Percentiles rank a stretch among this genome's conserved stretches.
phyloP scores from a whole-genome alignment of 2,888 invertebrate species.

The Thumatha senex region DNA sequence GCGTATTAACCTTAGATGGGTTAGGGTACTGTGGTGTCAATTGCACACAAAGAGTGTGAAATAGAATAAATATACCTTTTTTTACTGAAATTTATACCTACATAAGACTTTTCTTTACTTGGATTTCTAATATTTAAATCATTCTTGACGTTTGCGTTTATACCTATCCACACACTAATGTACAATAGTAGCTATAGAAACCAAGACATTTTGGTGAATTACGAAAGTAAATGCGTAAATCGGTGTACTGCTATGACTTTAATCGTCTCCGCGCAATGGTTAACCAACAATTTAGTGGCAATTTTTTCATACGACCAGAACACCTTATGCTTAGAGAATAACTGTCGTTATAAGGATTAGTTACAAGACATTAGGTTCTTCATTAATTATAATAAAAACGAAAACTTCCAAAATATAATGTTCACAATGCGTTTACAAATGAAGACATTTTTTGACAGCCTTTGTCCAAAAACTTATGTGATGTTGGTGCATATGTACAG shows the following conservation, averaged over 20 bases:
- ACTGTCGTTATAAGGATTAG: background rate
- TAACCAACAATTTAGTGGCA: constrained; percentile 17
- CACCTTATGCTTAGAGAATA: background rate
- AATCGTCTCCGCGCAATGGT: constrained; percentile 25
- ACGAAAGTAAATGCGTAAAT: background rate
- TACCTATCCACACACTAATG: too few relatives aligned
- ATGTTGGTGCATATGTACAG: too few relatives aligned
- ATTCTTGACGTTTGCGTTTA: background rate
- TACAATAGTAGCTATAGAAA: too few relatives aligned
- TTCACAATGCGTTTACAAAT: too few relatives aligned
- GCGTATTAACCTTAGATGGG: constrained; percentile 4
- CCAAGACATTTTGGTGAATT: too few relatives aligned
- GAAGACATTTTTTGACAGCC: too few relatives aligned
- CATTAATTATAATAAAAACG: background rate
- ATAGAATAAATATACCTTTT: background rate
- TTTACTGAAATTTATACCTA: too few relatives aligned
- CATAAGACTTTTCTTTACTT: too few relatives aligned
- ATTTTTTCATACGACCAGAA: background rate
- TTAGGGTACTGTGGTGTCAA: background rate
- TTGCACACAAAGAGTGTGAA: background rate
- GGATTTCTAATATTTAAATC: too few relatives aligned
- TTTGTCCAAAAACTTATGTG: background rate
- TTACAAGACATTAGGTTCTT: background rate
- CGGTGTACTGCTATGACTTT: constrained; percentile 5
- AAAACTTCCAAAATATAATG: background rate